Percentiles rank a stretch among this genome's conserved stretches.
Evolutionary conservation across 2,888 invertebrate species (phyloP).

Genomic region (Isotomurus palustris): DNA sequence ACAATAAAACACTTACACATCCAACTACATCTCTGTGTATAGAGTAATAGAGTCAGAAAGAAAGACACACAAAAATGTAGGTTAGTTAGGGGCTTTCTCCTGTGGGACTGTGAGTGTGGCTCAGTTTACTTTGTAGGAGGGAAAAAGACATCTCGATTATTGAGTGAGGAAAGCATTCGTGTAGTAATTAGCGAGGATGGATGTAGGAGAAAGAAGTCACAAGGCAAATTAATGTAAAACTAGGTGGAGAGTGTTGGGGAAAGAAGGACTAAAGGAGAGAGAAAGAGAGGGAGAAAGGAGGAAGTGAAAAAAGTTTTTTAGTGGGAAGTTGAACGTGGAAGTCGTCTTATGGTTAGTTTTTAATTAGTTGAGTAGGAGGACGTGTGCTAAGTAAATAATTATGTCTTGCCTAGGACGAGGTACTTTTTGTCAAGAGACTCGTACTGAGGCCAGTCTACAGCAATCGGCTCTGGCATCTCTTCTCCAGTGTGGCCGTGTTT

Average conservation of each 20-base stretch:
- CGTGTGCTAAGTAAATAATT: slow-evolving; percentile 7
- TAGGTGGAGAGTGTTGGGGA: background rate
- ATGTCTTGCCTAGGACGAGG: slow-evolving; percentile 72
- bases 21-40: background rate
- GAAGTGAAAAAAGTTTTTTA: background rate
- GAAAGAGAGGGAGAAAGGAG: slow-evolving; percentile 2
- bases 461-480: slow-evolving; percentile 53
- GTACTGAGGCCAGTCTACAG: slow-evolving; percentile 89
- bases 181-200: too few species aligned
- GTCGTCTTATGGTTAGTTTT: slow-evolving; percentile 9
- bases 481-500: background rate
- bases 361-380: slow-evolving; percentile 23
- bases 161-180: background rate
- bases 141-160: slow-evolving; percentile 11
- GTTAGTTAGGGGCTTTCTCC: background rate
- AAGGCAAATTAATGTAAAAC: slow-evolving; percentile 10
- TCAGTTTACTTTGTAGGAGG: background rate
- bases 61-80: background rate
- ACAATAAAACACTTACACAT: slow-evolving; percentile 44
- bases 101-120: background rate
- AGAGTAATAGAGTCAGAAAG: background rate
- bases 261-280: background rate
- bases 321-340: background rate
- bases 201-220: too few species aligned
- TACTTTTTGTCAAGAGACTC: slow-evolving; percentile 89